phyloP scores from a whole-genome alignment of 2,113 vertebrate genomes.

The Lamprotornis superbus region DNA sequence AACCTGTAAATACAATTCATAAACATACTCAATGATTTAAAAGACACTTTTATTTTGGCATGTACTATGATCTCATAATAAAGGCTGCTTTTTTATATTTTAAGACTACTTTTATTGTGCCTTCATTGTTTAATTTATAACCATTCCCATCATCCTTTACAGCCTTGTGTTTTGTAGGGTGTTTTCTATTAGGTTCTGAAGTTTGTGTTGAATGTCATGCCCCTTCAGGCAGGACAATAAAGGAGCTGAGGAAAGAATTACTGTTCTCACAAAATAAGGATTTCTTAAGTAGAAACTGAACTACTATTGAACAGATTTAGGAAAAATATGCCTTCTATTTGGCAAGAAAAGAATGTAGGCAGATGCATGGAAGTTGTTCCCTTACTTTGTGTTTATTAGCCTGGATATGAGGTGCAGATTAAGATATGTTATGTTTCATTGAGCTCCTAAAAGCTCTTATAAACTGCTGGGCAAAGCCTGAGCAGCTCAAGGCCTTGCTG shows the following conservation, averaged over 20 bases:
- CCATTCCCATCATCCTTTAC: not conserved
- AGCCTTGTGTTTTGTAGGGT: not conserved
- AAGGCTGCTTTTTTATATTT: not conserved
- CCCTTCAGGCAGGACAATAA: not conserved
- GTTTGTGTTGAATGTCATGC: not conserved
- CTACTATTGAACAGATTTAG: not conserved
- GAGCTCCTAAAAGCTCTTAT: not conserved
- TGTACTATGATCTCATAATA: not conserved
- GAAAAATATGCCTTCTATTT: not conserved
- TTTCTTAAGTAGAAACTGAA: not conserved
- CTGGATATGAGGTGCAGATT: not conserved
- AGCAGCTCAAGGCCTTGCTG: not conserved
- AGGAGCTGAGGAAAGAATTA: not conserved
- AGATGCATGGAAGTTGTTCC: not conserved
- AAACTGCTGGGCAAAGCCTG: not conserved
- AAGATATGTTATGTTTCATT: accelerated
- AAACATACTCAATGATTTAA: not conserved
- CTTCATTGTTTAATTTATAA: not conserved
- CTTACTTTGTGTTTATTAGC: not conserved
- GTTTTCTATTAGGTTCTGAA: not conserved
- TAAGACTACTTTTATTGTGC: not conserved
- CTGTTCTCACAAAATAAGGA: not conserved
- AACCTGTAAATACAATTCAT: not conserved
- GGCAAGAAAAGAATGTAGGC: not conserved
- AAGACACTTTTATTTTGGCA: not conserved